Evolutionary conservation across 1,140 invertebrate species (phyloP), one percentile per base, ranked within the genome.

Genomic region (Thaumetopoea pityocampa): DNA sequence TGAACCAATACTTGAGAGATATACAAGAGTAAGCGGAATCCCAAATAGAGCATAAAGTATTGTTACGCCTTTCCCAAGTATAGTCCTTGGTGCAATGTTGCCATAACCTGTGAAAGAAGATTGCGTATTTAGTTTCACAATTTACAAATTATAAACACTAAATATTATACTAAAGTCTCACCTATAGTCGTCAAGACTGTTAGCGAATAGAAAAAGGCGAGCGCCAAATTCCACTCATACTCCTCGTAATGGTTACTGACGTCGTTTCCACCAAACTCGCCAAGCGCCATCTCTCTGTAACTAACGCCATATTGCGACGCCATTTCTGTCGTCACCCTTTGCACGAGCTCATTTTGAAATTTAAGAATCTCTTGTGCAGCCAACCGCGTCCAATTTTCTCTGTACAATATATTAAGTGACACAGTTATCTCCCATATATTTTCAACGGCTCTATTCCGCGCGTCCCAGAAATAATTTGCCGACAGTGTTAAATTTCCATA

Each of bases 181-280:
- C 96, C 97, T 72, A 98, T 97, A 43, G 96, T 98, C 5, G 96
- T 98, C 37, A 98, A 90, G 32, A 98, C 94, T 5, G 97, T 98
- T 30, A 99, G 88, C 10, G 96, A 98, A 86, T 98, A 99, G 38
- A 98, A 91, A 85, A 98, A 98, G 16, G 96, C 94, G 52, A 94
- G 92, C 9, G 95, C 94, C 70, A 98, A 94, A 69, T 93, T 96
- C 95, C 95, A 99, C 68, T 95, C 93, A 63, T 91, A 89, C 32
- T 91, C 85, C 29, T 90, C 85, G 27, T 78, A 81, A 52, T 82
- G 74, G 53, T 77, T 79, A 11, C 51, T 67, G 22, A 68, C 44
- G 11, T 82, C 78, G 27, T 59, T 64, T 7, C 66, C 62, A 9
- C 67, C 58, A 30, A 76, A 82, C 51, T 85, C 85, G 1, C 85